Base-by-base conservation (phyloP, 1,140 invertebrate genomes). In the Trichonephila clavipes region DNA sequence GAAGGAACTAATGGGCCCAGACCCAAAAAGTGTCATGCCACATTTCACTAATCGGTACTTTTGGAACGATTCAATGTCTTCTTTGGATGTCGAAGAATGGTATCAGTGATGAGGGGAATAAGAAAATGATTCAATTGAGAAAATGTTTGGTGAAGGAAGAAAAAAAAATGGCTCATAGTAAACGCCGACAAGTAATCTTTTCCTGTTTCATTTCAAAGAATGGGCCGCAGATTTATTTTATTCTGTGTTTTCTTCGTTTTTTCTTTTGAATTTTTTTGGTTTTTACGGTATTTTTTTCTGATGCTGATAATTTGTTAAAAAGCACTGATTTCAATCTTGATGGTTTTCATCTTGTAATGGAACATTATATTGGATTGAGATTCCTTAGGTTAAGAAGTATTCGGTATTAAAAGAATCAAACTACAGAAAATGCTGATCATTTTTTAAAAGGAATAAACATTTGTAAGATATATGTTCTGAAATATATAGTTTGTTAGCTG, bases 1-100 rank as follows among this genome's bases (percentile, higher is more conserved):
- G 69, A 77, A 28, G 69, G 69, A 12, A 77, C 69, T 77, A 77
- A 77, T 77, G 69, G 69, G 64, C 16, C 24, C n/a, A 10, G 66
- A 21, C 66, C n/a, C n/a, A 12, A 34, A 34, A 34, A 77, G 69
- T 77, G 69, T 77, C 69, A 77, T 34, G 69, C 24, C 69, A 77
- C 24, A 77, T 77, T 77, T 77, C 69, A 34, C 69, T 77, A 77
- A 77, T 77, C 69, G 69, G 69, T 28, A 34, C 69, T 77, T 77
- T 72, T 28, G 10, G n/a, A 72, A 28, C 24, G 24, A 24, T 8
- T 24, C 1, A 69, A 69, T 69, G 66, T 69, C 66, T 77, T 77
- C 69, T 7, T 21, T 0, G 14, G 24, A 3, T 16, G 14, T 5
- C 14, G 12, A 18, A 34, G 12, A 5, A 64, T 64, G 62, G 14